Percentiles rank a stretch among this genome's conserved stretches.
These are phyloP conservation scores for Halocynthia roretzi DNA, from an alignment of 23 tunicate genomes.

Conservation along the genomic window DNA sequence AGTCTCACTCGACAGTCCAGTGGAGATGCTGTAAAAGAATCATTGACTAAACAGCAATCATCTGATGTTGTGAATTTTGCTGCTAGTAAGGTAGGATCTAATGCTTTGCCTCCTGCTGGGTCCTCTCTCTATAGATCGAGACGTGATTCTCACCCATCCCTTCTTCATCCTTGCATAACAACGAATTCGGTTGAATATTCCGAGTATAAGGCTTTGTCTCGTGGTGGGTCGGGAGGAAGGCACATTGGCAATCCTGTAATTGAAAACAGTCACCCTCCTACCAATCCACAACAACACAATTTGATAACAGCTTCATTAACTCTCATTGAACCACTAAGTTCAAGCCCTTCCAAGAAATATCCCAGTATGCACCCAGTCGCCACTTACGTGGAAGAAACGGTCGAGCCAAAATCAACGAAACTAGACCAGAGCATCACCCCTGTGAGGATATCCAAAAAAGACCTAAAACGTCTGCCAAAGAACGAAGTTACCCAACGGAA, in stretches of 20 bases:
- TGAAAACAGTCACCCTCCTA: slow-evolving; percentile 6
- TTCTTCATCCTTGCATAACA: slow-evolving; percentile 5
- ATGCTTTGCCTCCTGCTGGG: no score
- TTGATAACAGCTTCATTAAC: slow-evolving; percentile 10
- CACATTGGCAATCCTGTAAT: no score
- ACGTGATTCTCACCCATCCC: slow-evolving; percentile 1
- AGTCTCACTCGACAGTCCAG: slow-evolving; percentile 1
- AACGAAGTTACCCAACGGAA: slow-evolving; percentile 21
- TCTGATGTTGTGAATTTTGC: no score
- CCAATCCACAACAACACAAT: neutral
- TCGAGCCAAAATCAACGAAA: slow-evolving; percentile 1
- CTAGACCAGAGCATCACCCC: slow-evolving; percentile 20
- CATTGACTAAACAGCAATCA: no score
- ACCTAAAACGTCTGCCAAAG: slow-evolving; percentile 17
- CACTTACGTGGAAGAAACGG: no score
- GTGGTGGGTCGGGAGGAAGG: no score
- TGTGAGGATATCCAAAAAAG: slow-evolving; percentile 20
- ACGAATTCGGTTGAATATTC: slow-evolving; percentile 19
- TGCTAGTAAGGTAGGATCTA: no score
- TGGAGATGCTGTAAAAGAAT: neutral
- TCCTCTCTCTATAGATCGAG: slow-evolving; percentile 10
- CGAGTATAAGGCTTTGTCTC: slow-evolving; percentile 6
- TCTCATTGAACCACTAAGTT: neutral
- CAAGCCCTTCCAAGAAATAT: no score
- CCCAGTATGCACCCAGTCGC: no score